These are phyloP conservation scores for Thymelicus lineola DNA, from an alignment of 2,888 invertebrate genomes.

Conservation along the genomic window DNA sequence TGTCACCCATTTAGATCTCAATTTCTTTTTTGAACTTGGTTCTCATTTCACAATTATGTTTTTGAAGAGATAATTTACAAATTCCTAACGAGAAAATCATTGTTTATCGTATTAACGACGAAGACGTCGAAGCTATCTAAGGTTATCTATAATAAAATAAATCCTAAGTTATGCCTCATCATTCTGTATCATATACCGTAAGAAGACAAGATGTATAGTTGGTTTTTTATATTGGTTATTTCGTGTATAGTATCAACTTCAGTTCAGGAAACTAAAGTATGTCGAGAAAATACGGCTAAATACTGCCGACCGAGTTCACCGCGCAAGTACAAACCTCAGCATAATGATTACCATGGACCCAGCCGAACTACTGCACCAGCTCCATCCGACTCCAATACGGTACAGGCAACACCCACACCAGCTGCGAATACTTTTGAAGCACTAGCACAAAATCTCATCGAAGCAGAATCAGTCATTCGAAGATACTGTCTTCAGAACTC, in stretches of 20 bases:
- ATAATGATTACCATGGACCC: constrained; percentile 18
- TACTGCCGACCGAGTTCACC: constrained; percentile 19
- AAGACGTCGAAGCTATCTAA: constrained; percentile 8
- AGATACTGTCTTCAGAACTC: constrained; percentile 20
- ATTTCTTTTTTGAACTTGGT: too few relatives aligned
- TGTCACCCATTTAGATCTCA: too few relatives aligned
- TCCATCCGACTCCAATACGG: neutral
- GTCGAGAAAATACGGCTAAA: neutral
- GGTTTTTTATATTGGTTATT: constrained; percentile 6
- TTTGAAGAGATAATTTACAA: too few relatives aligned
- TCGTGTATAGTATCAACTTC: neutral
- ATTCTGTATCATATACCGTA: neutral
- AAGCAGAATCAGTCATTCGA: constrained; percentile 14
- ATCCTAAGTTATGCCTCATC: neutral
- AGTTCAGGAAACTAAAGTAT: neutral
- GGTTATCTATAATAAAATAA: constrained; percentile 26
- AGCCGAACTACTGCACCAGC: neutral
- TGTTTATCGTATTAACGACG: neutral
- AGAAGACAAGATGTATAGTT: constrained; percentile 15
- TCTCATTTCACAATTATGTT: too few relatives aligned
- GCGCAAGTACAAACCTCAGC: constrained; percentile 12
- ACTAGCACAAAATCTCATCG: constrained; percentile 18
- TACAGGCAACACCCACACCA: neutral
- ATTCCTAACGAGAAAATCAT: too few relatives aligned
- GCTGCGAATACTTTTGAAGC: constrained; percentile 20